phyloP scores from a whole-genome alignment of 1,140 invertebrate genomes.

The Eciton burchellii region DNA sequence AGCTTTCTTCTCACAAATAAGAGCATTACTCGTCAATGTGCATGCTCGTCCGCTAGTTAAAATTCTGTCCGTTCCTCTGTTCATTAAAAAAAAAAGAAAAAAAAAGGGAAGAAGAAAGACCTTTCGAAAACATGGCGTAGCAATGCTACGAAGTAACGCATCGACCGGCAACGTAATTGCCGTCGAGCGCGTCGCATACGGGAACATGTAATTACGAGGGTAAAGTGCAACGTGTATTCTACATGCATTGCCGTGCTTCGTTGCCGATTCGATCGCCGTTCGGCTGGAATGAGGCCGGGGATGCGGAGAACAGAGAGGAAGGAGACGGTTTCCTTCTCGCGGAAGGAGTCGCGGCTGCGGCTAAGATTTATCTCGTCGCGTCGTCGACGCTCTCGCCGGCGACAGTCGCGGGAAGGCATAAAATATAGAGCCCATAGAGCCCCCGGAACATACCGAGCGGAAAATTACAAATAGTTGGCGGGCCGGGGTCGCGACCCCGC shows the following conservation, averaged over 20 bases:
- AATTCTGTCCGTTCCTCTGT: conserved; percentile 5
- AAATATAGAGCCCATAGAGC: conserved; percentile 70
- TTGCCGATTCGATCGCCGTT: conserved; percentile 50
- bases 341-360: conserved; percentile 5
- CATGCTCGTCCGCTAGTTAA: conserved; percentile 1
- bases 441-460: conserved; percentile 67
- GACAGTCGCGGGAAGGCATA: conserved; percentile 58
- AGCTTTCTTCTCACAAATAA: not conserved
- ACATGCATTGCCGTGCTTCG: conserved; percentile 4
- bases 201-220: not conserved
- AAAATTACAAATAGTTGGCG: conserved; percentile 78
- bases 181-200: conserved; percentile 29
- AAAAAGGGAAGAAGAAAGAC: no score
- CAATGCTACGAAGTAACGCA: conserved; percentile 16
- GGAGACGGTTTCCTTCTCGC: conserved; percentile 53
- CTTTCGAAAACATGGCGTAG: not conserved
- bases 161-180: conserved; percentile 17
- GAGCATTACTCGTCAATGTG: not conserved
- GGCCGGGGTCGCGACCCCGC: conserved; percentile 60
- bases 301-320: not conserved
- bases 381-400: conserved; percentile 65
- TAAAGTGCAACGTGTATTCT: not conserved
- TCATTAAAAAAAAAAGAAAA: conserved; percentile 1
- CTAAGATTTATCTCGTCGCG: conserved; percentile 68
- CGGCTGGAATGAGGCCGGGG: not conserved